These are phyloP conservation scores for Karalla daura DNA, from an alignment of 2,797 vertebrate genomes.

Conservation along the genomic window DNA sequence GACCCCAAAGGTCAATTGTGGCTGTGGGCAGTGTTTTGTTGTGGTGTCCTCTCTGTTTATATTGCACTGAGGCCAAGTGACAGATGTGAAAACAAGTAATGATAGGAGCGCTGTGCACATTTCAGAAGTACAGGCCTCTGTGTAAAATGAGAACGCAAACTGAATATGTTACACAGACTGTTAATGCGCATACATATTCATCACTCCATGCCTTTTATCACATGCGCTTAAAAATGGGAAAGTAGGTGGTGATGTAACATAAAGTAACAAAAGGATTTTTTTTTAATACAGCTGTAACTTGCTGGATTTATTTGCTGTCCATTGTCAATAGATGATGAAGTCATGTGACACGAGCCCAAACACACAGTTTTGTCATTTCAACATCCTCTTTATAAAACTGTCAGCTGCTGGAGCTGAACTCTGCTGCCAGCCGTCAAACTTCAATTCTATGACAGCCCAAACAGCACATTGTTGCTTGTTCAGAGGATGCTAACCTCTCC, in stretches of 20 bases:
- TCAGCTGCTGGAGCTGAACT: constrained; percentile 16
- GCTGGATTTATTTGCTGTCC: constrained; percentile 11
- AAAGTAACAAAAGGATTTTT: not conserved
- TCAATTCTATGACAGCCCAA: constrained; percentile 27
- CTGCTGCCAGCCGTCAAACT: constrained; percentile 30
- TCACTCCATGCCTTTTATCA: not conserved
- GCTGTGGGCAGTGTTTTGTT: constrained; percentile 73
- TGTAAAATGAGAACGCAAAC: not conserved
- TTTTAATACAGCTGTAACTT: not conserved
- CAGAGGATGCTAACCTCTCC: constrained; percentile 25
- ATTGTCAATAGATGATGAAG: constrained; percentile 10
- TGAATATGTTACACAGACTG: not conserved
- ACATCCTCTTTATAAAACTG: constrained; percentile 4
- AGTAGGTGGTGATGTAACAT: not conserved
- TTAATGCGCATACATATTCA: not conserved
- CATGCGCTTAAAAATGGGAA: not conserved
- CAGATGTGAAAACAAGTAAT: constrained; percentile 68
- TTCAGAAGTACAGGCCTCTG: constrained; percentile 1
- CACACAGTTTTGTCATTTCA: constrained; percentile 6
- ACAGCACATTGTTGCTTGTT: constrained; percentile 26
- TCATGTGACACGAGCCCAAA: not conserved
- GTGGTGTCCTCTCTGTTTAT: constrained; percentile 63
- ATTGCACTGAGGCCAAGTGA: constrained; percentile 58
- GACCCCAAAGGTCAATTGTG: constrained; percentile 81
- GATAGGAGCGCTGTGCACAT: constrained; percentile 31